Conservation (phyloP, 2,113 vertebrate species). For the Neodon shergylaensis region DNA sequence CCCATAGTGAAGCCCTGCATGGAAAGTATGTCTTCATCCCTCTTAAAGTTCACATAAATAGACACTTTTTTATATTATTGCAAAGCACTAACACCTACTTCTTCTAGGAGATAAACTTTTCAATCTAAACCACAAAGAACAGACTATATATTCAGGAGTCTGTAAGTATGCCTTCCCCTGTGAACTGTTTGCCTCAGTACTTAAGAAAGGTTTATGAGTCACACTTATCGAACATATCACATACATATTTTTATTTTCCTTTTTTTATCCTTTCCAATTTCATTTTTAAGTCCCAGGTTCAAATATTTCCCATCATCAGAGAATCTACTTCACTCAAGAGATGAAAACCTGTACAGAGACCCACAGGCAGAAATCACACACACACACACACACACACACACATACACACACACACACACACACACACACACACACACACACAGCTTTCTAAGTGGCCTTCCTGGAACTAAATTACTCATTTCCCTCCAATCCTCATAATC, state of each 20-base stretch:
- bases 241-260: background rate
- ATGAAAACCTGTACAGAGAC: no score
- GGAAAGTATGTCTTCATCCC: background rate
- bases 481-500: rapidly evolving
- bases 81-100: background rate
- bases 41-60: background rate
- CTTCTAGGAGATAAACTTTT: background rate
- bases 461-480: rapidly evolving
- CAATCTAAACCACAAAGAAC: background rate
- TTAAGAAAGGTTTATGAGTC: background rate
- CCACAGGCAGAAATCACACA: no score
- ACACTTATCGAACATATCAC: background rate
- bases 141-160: background rate
- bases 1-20: background rate
- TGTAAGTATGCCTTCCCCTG: background rate
- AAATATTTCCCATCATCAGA: background rate
- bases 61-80: background rate
- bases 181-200: background rate
- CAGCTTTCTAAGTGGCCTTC: background rate
- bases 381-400: no score
- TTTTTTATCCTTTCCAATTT: background rate
- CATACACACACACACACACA: no score
- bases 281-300: background rate
- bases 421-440: no score
- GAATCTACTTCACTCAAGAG: no score